phyloP scores from a whole-genome alignment of 2,113 vertebrate genomes.

The Peucedramus taeniatus region DNA sequence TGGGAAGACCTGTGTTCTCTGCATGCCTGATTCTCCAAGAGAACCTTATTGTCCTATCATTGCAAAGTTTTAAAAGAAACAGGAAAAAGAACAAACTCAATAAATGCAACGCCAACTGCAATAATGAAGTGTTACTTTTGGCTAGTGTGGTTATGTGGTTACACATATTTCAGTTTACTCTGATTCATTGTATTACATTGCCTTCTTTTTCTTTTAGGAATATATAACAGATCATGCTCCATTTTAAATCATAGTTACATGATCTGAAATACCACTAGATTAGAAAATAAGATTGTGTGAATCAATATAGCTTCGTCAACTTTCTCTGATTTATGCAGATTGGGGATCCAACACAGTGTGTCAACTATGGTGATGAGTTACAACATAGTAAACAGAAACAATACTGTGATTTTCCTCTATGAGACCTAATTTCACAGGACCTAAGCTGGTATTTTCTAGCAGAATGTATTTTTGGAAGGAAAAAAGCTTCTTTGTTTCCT shows the following conservation, averaged over 20 bases:
- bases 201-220: background rate
- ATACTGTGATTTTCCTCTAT: background rate
- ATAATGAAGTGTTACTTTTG: conserved; percentile 58
- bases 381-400: background rate
- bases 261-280: background rate
- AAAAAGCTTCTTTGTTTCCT: background rate
- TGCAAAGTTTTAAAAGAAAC: conserved; percentile 31
- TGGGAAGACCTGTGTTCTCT: conserved; percentile 35
- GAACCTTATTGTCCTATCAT: background rate
- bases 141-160: background rate
- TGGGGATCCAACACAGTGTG: background rate
- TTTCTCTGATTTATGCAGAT: background rate
- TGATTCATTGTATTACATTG: background rate
- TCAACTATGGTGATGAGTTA: background rate
- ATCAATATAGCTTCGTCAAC: background rate
- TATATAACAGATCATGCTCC: background rate
- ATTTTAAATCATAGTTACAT: background rate
- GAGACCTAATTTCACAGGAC: background rate
- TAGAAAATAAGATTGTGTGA: background rate
- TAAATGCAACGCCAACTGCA: background rate
- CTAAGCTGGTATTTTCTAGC: background rate
- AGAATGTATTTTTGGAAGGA: background rate
- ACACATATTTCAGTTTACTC: background rate
- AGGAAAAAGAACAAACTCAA: conserved; percentile 19
- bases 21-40: background rate